These are phyloP conservation scores for Plectus sambesii DNA, from an alignment of 1,140 invertebrate species.

Conservation along the genomic window DNA sequence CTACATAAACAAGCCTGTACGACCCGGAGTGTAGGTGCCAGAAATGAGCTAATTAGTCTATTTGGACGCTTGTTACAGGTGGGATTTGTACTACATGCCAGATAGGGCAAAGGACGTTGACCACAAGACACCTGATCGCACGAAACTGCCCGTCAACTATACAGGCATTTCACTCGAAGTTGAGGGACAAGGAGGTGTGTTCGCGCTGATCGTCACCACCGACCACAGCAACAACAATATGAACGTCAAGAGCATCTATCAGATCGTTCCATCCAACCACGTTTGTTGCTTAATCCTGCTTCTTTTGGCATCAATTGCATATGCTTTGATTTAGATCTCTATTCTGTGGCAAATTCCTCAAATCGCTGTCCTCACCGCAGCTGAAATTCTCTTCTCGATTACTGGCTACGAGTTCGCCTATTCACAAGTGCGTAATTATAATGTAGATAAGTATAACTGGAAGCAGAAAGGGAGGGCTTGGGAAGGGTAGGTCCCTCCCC, in stretches of 20 bases:
- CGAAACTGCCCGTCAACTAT: constrained; percentile 9
- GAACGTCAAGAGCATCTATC: not conserved
- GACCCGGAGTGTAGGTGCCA: constrained; percentile 25
- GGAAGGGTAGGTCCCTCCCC: constrained; percentile 1
- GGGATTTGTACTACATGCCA: constrained; percentile 24
- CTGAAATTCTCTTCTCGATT: constrained; percentile 44
- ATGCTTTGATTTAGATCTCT: constrained; percentile 47
- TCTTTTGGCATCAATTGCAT: not conserved
- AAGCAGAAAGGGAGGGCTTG: not conserved
- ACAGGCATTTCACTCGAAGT: constrained; percentile 14
- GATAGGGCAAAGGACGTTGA: constrained; percentile 14
- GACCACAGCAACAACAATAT: constrained; percentile 4
- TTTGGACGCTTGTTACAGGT: constrained; percentile 23
- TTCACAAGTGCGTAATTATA: constrained; percentile 50
- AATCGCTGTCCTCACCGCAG: constrained; percentile 39
- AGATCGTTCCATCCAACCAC: not conserved
- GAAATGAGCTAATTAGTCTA: no score
- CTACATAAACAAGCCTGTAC: constrained; percentile 19
- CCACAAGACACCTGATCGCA: constrained; percentile 5
- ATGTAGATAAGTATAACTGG: constrained; percentile 10
- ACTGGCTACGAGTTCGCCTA: constrained; percentile 43
- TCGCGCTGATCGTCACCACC: constrained; percentile 21
- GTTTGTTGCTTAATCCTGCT: not conserved
- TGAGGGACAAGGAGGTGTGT: constrained; percentile 33
- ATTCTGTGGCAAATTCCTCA: constrained; percentile 44